phyloP scores from a whole-genome alignment of 2,888 invertebrate species.

The Netelia fuscicornis region DNA sequence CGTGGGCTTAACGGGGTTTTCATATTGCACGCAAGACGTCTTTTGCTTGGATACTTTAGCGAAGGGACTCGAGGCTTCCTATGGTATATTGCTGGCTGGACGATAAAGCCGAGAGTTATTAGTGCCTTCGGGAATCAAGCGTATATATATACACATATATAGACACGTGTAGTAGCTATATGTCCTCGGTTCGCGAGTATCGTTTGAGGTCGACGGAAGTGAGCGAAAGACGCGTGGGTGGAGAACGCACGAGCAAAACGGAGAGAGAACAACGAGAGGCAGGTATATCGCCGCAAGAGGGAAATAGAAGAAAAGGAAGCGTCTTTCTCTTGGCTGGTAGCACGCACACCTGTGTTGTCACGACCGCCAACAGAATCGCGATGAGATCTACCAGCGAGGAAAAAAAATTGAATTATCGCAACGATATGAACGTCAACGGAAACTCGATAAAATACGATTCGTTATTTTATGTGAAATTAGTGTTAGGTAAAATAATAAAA shows the following conservation, averaged over 20 bases:
- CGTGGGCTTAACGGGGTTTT: conserved; percentile 28
- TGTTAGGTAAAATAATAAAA: too few relatives aligned
- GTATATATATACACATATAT: conserved; percentile 24
- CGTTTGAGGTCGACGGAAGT: conserved; percentile 58
- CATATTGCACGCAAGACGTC: conserved; percentile 52
- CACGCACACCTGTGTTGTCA: conserved; percentile 54
- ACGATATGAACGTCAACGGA: not conserved
- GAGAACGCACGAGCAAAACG: conserved; percentile 52
- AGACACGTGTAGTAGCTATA: not conserved
- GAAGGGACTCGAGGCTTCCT: conserved; percentile 34
- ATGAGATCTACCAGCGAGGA: not conserved
- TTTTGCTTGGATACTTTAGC: conserved; percentile 20
- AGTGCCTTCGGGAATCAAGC: conserved; percentile 53
- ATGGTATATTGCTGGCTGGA: conserved; percentile 32
- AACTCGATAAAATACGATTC: not conserved
- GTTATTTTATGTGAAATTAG: too few relatives aligned
- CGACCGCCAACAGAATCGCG: conserved; percentile 24
- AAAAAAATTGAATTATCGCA: not conserved
- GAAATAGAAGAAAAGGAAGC: conserved; percentile 27
- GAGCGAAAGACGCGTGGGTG: conserved; percentile 62
- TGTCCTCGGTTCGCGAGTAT: conserved; percentile 11
- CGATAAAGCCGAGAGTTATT: conserved; percentile 61
- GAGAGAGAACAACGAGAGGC: conserved; percentile 18
- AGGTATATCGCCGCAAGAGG: conserved; percentile 33
- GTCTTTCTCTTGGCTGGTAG: conserved; percentile 23